Evolutionary conservation across 1,140 invertebrate species (phyloP).

Genomic region (Drosophila cardini): DNA sequence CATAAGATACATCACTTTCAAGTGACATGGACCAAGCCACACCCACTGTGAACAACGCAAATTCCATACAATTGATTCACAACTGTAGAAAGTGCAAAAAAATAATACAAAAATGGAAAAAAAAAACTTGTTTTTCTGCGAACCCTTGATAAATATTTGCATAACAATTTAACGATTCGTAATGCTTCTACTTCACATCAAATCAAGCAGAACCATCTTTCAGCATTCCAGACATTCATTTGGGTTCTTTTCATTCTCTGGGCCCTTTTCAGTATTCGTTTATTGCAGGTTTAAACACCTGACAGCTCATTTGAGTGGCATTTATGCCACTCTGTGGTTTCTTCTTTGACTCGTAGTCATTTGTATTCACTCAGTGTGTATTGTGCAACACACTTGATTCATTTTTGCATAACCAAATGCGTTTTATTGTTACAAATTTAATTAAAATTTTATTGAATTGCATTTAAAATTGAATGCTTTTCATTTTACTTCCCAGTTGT

Average conservation of each 20-base stretch:
- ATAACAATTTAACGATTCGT: constrained; percentile 36
- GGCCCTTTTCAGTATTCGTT: neutral
- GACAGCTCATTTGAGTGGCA: constrained; percentile 23
- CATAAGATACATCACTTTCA: constrained; percentile 2
- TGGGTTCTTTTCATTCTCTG: constrained; percentile 36
- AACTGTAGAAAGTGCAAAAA: constrained; percentile 30
- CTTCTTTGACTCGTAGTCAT: constrained; percentile 8
- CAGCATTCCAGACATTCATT: constrained; percentile 47
- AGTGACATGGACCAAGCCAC: constrained; percentile 30
- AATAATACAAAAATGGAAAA: neutral
- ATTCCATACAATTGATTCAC: constrained; percentile 75
- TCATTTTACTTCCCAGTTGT: neutral
- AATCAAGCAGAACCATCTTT: constrained; percentile 67
- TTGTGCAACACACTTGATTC: constrained; percentile 2
- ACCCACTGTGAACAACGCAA: constrained; percentile 51
- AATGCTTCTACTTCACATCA: constrained; percentile 58
- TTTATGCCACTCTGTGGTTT: constrained; percentile 17
- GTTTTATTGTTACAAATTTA: constrained; percentile 6
- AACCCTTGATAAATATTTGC: constrained; percentile 43
- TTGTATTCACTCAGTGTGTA: constrained; percentile 14
- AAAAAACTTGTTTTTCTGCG: constrained; percentile 61
- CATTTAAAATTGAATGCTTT: constrained; percentile 3
- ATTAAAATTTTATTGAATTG: constrained; percentile 15
- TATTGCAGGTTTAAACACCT: constrained; percentile 27
- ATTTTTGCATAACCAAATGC: neutral